Base-by-base conservation (phyloP, 2,888 invertebrate species). In the Limnephilus marmoratus region DNA sequence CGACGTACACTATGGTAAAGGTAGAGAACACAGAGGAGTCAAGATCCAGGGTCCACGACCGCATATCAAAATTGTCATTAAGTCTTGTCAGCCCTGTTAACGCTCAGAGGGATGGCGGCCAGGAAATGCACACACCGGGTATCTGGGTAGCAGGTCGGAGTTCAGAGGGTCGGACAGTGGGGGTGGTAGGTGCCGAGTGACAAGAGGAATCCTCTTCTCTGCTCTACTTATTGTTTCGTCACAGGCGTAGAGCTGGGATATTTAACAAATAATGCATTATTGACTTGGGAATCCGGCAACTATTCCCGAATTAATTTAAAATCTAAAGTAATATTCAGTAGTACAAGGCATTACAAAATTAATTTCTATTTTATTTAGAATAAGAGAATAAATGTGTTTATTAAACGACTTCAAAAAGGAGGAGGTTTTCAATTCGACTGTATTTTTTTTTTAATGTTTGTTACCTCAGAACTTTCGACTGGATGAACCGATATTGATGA, bases 81-180 rank as follows among this genome's bases (percentile, higher is more conserved):
- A 89, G 88, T 89, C 88, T 89, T 89, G 88, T 89, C 88, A 89
- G 88, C 3, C n/a, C 88, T 89, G 88, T 68, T 89, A 89, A 80
- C 80, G 88, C 81, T 89, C 81, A 31, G n/a, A 41, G 29, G n/a
- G n/a, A 68, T n/a, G 68, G 24, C 24, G n/a, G 86, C 45, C 37
- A 45, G 45, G 45, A 86, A 86, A 86, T 86, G 86, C 86, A 86
- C 24, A 86, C 49, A 68, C 9, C n/a, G 68, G 68, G n/a, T 68
- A 68, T 24, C 9, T 68, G 24, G 68, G 24, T 68, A n/a, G 68
- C 7, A 24, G 68, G 24, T 24, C 24, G 68, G 68, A n/a, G 68
- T 24, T 68, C 13, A 18, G 15, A 53, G 68, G 68, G 68, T 68
- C 9, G 68, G 9, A 24, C 7, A 12, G 45, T 18, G 68, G 7